Base-by-base conservation (phyloP, 2,113 vertebrate genomes). In the Heptranchias perlo region DNA sequence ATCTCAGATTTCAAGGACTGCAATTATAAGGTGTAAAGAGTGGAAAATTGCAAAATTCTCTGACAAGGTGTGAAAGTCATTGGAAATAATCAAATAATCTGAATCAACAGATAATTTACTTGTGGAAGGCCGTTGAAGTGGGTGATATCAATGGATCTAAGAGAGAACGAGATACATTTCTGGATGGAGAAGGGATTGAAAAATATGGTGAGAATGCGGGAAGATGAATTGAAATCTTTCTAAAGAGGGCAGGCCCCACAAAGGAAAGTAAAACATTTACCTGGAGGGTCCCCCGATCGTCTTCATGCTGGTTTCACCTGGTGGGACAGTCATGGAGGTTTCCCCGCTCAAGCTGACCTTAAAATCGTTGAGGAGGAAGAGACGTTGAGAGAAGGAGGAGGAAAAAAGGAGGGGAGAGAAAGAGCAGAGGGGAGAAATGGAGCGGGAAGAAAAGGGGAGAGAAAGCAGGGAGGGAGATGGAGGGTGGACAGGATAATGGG, bases 1-100 rank as follows among this genome's bases (percentile, higher is more conserved):
- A 39, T 94, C n/a, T 94, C 58, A 65, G 18, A 64, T 94, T 94
- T 65, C 92, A 94, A 65, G 61, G 16, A 62, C 58, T 65, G 92
- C 92, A 94, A 94, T 94, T 94, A 94, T 62, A 94, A 94, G 58
- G 92, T 94, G 92, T 94, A 94, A 65, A 89, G 86, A 31, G 86
- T 89, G 49, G 61, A 94, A 94, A 94, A 94, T 65, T 94, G 92
- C 92, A 65, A 61, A 65, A 65, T 94, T 62, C 54, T 94, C 92
- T 94, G 92, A 94, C 92, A 94, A 65, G 61, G 54, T 94, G 92
- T 62, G n/a, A 65, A 44, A 94, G n/a, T 94, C 39, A 65, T 44
- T 65, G 62, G 92, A 94, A 65, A 94, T 92, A 94, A 62, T 64
- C 49, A 89, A 89, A 58, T 89, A 89, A 89, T 58, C 86, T 58